Evolutionary conservation across 2,113 vertebrate genomes (phyloP).

Genomic region (Serranochromis macrocephalus): DNA sequence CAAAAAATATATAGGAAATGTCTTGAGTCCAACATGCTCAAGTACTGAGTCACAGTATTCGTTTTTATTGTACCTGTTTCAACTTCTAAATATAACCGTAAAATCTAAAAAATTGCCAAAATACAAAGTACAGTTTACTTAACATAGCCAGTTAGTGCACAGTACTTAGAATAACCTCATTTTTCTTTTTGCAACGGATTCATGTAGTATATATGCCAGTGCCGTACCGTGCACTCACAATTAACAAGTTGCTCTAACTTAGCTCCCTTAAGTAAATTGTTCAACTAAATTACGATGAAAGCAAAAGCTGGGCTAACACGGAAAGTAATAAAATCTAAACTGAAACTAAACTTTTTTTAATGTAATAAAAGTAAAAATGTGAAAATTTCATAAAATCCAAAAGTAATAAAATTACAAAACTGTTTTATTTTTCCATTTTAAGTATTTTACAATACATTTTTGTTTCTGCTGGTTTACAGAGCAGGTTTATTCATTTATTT

Average conservation of each 20-base stretch:
- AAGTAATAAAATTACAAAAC: not conserved
- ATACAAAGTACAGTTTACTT: not conserved
- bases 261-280: not conserved
- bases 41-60: not conserved
- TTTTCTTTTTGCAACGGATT: not conserved
- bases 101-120: not conserved
- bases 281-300: not conserved
- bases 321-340: not conserved
- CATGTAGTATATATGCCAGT: not conserved
- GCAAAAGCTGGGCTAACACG: not conserved
- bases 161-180: not conserved
- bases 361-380: not conserved
- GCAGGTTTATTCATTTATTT: not conserved
- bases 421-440: not conserved
- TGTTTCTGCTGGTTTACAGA: not conserved
- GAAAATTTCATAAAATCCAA: not conserved
- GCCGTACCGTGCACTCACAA: not conserved
- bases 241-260: not conserved
- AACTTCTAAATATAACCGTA: not conserved
- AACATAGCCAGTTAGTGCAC: not conserved
- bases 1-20: not conserved
- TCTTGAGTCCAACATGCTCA: not conserved
- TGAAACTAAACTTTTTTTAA: not conserved
- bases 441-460: not conserved
- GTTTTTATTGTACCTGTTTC: not conserved